Conservation (phyloP, 1,140 invertebrate species). For the Centruroides vittatus region DNA sequence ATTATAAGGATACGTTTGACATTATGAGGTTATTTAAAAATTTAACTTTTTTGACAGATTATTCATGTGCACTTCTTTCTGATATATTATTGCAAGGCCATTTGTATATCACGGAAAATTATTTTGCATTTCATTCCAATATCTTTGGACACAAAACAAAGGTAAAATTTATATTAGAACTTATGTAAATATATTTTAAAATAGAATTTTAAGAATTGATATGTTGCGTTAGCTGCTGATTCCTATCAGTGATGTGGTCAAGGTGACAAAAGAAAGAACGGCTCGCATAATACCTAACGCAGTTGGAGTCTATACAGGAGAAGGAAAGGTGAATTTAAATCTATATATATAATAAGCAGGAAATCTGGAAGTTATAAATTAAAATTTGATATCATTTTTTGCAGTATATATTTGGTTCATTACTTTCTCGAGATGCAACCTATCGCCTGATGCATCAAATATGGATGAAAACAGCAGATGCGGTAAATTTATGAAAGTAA, state of each 20-base stretch:
- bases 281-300: conserved; percentile 77
- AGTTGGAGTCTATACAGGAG: conserved; percentile 64
- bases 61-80: conserved; percentile 76
- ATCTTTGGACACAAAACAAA: conserved; percentile 85
- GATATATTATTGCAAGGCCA: conserved; percentile 86
- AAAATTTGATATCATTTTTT: conserved; percentile 11
- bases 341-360: too few relatives aligned
- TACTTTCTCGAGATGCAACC: conserved; percentile 71
- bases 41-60: conserved; percentile 44
- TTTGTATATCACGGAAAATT: conserved; percentile 81
- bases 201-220: too few relatives aligned
- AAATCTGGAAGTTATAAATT: not conserved
- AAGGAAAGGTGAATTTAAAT: conserved; percentile 42
- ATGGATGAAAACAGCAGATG: conserved; percentile 36
- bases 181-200: too few relatives aligned
- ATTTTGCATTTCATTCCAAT: conserved; percentile 90
- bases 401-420: conserved; percentile 69
- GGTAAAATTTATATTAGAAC: conserved; percentile 34
- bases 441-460: conserved; percentile 68
- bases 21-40: too few relatives aligned
- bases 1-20: too few relatives aligned
- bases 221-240: conserved; percentile 49
- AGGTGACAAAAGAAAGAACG: conserved; percentile 70
- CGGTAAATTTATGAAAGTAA: conserved; percentile 1
- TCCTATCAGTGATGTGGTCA: conserved; percentile 59